Base-by-base conservation (phyloP, 2,888 invertebrate genomes). In the Eupeodes latifasciatus region DNA sequence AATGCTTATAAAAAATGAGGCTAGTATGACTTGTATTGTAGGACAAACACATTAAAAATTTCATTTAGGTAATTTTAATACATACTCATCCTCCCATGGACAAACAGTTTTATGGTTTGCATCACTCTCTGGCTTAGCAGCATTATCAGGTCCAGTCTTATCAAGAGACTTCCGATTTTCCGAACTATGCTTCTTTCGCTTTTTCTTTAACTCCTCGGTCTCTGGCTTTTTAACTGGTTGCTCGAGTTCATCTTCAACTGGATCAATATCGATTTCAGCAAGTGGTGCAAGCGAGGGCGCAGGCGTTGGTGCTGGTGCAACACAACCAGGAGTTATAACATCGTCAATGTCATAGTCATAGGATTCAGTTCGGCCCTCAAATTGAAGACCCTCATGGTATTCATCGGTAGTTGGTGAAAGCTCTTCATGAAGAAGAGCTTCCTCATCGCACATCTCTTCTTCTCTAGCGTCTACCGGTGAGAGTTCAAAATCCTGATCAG, bases 31-130 rank as follows among this genome's bases (percentile, higher is more conserved):
- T 34, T 62, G 4, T 27, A 1, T 49, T 27, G 19, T 61, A n/a
- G 4, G 11, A n/a, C 4, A 47, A 59, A 49, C 64, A 34, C 27
- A 34, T 34, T 14, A 27, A 0, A 27, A 34, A 12, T 5, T 66
- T 11, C 1, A 40, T 5, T 40, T 7, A 40, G 9, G 4, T 40
- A 40, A 9, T 7, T 40, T 40, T 5, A 49, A 47, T 72, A 97
- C 98, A 97, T 95, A 98, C 98, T 98, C 98, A 94, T 98, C 97
- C 95, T 98, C 98, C 98, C 98, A 98, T 82, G 98, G 98, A 95
- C 98, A 98, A 93, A 98, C 96, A 94, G 97, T 97, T 94, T 96
- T 97, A 94, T 95, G 95, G 94, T 96, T 95, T 85, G 92, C 92
- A 67, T 91, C 91, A 62, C 88, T 88, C 9, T 89, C 89, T 7